phyloP scores from a whole-genome alignment of 1,140 invertebrate genomes.

The Drosophila leontia region DNA sequence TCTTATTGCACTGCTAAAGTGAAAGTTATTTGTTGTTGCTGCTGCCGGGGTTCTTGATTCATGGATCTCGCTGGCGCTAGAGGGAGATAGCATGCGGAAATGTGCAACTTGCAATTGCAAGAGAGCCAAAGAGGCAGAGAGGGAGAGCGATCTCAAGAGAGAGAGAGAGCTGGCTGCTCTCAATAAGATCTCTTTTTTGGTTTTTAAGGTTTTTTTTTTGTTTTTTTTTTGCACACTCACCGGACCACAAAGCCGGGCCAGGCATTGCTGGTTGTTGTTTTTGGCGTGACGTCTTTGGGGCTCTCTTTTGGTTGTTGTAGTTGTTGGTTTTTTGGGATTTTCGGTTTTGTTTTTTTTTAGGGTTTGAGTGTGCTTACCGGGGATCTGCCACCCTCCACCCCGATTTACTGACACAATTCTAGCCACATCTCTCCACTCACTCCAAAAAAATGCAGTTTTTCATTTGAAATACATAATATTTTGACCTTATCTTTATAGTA shows the following conservation, averaged over 20 bases:
- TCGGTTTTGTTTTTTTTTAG: conserved; percentile 1
- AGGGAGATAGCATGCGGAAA: conserved; percentile 57
- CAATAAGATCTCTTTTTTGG: conserved; percentile 17
- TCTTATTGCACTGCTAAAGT: conserved; percentile 36
- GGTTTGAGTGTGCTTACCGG: neutral
- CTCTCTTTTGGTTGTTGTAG: conserved; percentile 6
- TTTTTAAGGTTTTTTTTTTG: neutral
- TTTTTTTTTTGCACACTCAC: conserved; percentile 64
- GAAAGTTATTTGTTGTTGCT: conserved; percentile 55
- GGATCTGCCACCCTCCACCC: neutral
- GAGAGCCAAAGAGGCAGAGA: conserved; percentile 14
- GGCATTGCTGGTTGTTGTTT: conserved; percentile 72
- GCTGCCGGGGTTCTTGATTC: conserved; percentile 42
- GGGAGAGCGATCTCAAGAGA: conserved; percentile 15
- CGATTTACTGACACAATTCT: conserved; percentile 13
- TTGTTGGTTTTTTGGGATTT: conserved; percentile 1
- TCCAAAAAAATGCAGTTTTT: conserved; percentile 25
- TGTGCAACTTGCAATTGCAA: conserved; percentile 57
- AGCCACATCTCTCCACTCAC: conserved; percentile 27
- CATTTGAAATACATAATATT: neutral
- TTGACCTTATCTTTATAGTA: neutral
- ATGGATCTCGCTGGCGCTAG: conserved; percentile 23
- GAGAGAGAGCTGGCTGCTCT: conserved; percentile 12
- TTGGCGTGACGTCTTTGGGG: conserved; percentile 45
- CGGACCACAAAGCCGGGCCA: conserved; percentile 84